Base-by-base conservation (phyloP, 2,797 vertebrate genomes). In the Sebastiscus tertius region DNA sequence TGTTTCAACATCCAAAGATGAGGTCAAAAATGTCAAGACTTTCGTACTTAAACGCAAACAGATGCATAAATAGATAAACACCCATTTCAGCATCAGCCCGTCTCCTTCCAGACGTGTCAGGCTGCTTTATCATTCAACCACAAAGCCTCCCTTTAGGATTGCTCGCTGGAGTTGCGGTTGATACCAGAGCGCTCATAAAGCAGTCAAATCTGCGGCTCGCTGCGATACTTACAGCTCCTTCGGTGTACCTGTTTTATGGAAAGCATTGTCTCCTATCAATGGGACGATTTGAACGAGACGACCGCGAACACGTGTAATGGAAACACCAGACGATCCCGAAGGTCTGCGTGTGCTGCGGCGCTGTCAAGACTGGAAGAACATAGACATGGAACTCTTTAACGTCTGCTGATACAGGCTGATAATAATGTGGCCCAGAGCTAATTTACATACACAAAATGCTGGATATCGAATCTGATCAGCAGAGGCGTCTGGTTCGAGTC, bases 191-290 rank as follows among this genome's bases (percentile, higher is more conserved):
- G 4, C 52, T 59, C 79, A 77, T 89, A 89, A 91, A 93, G 74
- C 83, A 65, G 77, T 89, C 87, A 73, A 16, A 75, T 67, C 69
- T 11, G 72, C 69, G 0, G 59, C 56, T 29, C 24, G 62, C 73
- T 77, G 86, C 66, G 24, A 55, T 56, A 77, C 74, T 85, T 83
- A 83, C 67, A 26, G 80, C 85, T 91, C 85, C 77, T 87, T 70
- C 0, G 52, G 72, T 61, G 75, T 77, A 85, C 80, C 86, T 87
- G 85, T 33, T 75, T 79, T 31, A 66, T 64, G 63, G 70, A 75
- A 71, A 83, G 49, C 60, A 58, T 42, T 46, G 79, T 62, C 66
- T 80, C 27, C 59, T 42, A 66, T 84, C 74, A 80, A 62, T 8
- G 5, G 67, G 68, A 84, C 39, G 8, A 72, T 75, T 46, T 42